phyloP scores from a whole-genome alignment of 2,888 invertebrate genomes.

The Myopa testacea region DNA sequence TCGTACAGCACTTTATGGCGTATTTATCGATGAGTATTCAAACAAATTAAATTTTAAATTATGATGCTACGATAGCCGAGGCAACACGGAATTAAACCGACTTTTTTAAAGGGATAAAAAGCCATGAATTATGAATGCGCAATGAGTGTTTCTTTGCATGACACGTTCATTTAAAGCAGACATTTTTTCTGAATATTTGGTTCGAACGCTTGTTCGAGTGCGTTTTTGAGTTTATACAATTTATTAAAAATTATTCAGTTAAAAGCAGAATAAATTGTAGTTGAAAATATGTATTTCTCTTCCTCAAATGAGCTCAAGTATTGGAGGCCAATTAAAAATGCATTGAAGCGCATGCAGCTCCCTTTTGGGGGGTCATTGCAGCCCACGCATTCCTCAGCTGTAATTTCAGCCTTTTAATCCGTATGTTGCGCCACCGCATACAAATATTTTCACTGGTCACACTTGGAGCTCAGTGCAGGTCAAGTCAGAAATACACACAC shows the following conservation, averaged over 20 bases:
- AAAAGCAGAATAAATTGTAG: neutral
- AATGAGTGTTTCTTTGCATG: no score
- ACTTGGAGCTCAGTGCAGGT: neutral
- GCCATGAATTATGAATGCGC: no score
- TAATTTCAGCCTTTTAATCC: no score
- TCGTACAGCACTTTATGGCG: constrained; percentile 2
- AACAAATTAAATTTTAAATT: constrained; percentile 5
- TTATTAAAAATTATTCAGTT: neutral
- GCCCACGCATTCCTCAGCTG: no score
- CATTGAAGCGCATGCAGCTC: neutral
- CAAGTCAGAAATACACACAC: neutral
- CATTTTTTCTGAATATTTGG: neutral
- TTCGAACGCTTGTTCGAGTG: neutral
- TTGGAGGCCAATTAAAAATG: neutral
- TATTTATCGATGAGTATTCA: constrained; percentile 15
- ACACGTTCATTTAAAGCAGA: neutral
- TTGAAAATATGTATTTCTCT: no score
- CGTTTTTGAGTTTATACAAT: neutral
- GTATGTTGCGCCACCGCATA: neutral
- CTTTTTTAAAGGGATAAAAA: no score
- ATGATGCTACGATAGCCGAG: neutral
- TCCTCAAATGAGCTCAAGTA: no score
- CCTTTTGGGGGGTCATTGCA: no score
- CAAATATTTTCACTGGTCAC: neutral
- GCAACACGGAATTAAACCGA: no score